Conservation (phyloP, 2,113 vertebrate genomes). For the Leptocoma aspasia region DNA sequence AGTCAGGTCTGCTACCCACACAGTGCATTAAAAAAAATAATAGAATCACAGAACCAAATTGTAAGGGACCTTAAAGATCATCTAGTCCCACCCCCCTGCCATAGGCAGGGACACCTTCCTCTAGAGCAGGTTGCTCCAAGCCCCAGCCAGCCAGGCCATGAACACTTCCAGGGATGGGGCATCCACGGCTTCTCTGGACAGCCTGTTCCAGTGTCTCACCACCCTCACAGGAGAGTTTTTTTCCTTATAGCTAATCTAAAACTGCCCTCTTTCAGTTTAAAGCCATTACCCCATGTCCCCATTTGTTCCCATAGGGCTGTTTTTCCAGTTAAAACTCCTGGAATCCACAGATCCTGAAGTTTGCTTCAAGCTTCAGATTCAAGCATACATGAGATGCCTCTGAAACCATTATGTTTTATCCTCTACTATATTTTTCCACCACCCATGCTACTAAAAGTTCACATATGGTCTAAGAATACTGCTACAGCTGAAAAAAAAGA, state of each 20-base stretch:
- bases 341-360: not conserved
- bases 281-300: not conserved
- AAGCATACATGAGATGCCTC: not conserved
- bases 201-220: not conserved
- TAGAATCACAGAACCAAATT: not conserved
- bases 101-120: not conserved
- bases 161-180: not conserved
- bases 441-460: not conserved
- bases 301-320: not conserved
- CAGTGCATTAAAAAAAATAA: not conserved
- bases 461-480: not conserved
- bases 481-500: not conserved
- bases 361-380: not conserved
- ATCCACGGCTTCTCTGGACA: not conserved
- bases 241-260: not conserved
- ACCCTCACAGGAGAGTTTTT: not conserved
- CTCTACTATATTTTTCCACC: not conserved
- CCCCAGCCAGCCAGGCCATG: not conserved
- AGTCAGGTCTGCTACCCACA: not conserved
- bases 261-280: not conserved
- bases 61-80: not conserved
- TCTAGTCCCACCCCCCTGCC: not conserved
- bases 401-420: not conserved
- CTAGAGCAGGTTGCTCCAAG: not conserved
- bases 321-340: not conserved